Evolutionary conservation across 1,140 invertebrate genomes (phyloP).

Genomic region (Paracyclopina nana): DNA sequence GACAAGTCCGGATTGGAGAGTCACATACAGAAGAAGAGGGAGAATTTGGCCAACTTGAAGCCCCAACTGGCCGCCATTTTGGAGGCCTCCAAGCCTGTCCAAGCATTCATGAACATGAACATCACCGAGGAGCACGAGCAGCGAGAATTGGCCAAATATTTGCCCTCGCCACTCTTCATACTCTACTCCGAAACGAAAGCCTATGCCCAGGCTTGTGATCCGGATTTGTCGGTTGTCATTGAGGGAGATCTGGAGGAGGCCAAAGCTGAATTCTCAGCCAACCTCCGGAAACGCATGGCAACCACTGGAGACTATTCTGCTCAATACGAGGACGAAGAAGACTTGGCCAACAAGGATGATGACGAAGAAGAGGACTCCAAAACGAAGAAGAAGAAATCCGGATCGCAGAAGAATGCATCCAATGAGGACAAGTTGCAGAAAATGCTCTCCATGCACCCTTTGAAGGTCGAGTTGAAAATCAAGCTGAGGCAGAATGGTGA

Average conservation of each 20-base stretch:
- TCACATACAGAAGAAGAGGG: constrained; percentile 55
- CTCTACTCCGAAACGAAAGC: constrained; percentile 63
- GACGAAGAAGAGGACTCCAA: constrained; percentile 32
- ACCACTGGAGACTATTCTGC: too few species aligned
- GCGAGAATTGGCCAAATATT: constrained; percentile 46
- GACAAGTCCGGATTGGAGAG: constrained; percentile 50
- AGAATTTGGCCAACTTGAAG: constrained; percentile 53
- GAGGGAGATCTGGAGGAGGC: constrained; percentile 63
- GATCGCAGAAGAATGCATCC: too few species aligned
- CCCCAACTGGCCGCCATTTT: constrained; percentile 53
- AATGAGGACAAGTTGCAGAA: constrained; percentile 44
- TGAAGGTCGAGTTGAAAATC: too few species aligned
- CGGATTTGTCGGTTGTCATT: constrained; percentile 29
- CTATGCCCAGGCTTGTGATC: constrained; percentile 54
- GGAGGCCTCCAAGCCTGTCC: constrained; percentile 63
- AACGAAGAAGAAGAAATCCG: constrained; percentile 43
- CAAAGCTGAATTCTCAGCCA: constrained; percentile 23
- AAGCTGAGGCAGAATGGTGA: too few species aligned
- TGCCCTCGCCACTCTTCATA: constrained; percentile 65
- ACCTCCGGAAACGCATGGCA: constrained; percentile 24
- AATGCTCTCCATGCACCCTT: constrained; percentile 47
- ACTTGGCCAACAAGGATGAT: constrained; percentile 22
- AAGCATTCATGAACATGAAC: constrained; percentile 64
- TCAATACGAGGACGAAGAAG: constrained; percentile 4
- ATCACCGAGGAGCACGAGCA: constrained; percentile 52